Base-by-base conservation (phyloP, 2,797 vertebrate species). In the Danio aesculapii region DNA sequence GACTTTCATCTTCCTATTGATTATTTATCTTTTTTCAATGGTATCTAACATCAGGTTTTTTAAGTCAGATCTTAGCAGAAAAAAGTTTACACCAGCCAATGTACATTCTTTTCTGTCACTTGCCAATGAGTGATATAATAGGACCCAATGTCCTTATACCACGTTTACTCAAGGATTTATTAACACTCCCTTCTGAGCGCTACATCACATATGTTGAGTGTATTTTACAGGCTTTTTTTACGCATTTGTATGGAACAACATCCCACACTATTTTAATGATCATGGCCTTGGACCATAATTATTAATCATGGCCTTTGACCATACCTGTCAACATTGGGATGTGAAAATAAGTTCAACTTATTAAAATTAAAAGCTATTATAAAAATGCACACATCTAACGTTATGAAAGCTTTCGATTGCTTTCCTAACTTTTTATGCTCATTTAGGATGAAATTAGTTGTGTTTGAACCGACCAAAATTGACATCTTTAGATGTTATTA, bases 251-350 rank as follows among this genome's bases (percentile, higher is more conserved):
- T 76, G 61, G 47, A 64, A 64, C 74, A 64, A 53, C 59, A 17
- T 76, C 14, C 39, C 74, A 76, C 12, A 64, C 55, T 46, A 30
- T 74, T 21, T 5, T 74, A 14, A 74, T 74, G 55, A 94, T 94
- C 5, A 95, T 95, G 95, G 94, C 94, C 0, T 93, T 95, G 0
- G 95, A 97, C 83, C n/a, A n/a, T n/a, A n/a, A n/a, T n/a, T n/a
- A n/a, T n/a, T n/a, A n/a, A n/a, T n/a, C n/a, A n/a, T n/a, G n/a
- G n/a, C n/a, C n/a, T n/a, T n/a, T n/a, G n/a, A n/a, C n/a, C n/a
- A n/a, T n/a, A n/a, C n/a, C n/a, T n/a, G n/a, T n/a, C n/a, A n/a
- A n/a, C n/a, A n/a, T n/a, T n/a, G n/a, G n/a, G n/a, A n/a, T n/a
- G n/a, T n/a, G n/a, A n/a, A n/a, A n/a, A n/a, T n/a, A n/a, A n/a